These are phyloP conservation scores for Aphidoletes aphidimyza DNA, from an alignment of 2,888 invertebrate genomes.

Conservation along the genomic window DNA sequence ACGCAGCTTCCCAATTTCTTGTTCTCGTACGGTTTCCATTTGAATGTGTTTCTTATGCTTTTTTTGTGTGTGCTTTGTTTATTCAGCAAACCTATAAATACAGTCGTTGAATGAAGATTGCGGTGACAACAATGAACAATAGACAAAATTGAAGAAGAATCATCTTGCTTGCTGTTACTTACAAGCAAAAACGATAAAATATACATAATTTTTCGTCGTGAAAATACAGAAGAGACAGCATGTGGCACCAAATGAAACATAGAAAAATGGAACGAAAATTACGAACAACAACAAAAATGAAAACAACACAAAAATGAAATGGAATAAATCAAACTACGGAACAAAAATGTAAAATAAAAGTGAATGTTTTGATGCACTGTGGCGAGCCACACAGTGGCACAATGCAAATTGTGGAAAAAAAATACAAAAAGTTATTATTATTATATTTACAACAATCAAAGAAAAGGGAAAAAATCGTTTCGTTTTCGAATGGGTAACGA, in stretches of 20 bases:
- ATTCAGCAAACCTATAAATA: conserved; percentile 25
- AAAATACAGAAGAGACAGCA: neutral
- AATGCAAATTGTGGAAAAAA: neutral
- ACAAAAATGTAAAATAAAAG: neutral
- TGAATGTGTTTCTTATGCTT: neutral
- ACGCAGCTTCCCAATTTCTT: neutral
- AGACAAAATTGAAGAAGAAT: neutral
- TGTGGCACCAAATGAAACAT: neutral
- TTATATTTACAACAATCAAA: conserved; percentile 26
- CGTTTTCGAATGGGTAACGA: neutral
- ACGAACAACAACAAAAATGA: neutral
- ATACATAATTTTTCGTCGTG: neutral
- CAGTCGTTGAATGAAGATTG: conserved; percentile 28
- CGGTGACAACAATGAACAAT: conserved; percentile 50
- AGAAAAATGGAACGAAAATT: neutral
- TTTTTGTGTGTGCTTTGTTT: neutral
- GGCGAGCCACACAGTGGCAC: neutral
- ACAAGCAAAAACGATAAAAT: conserved; percentile 1
- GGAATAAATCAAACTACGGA: conserved; percentile 11
- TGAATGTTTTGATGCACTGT: neutral
- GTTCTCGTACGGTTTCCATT: neutral
- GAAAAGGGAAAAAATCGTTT: neutral
- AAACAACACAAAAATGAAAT: neutral
- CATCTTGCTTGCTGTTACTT: too few relatives aligned
- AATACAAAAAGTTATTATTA: too few relatives aligned